Percentiles rank a stretch among this genome's conserved stretches.
Evolutionary conservation across 2,888 invertebrate genomes (phyloP).

Genomic region (Eretmocerus hayati): DNA sequence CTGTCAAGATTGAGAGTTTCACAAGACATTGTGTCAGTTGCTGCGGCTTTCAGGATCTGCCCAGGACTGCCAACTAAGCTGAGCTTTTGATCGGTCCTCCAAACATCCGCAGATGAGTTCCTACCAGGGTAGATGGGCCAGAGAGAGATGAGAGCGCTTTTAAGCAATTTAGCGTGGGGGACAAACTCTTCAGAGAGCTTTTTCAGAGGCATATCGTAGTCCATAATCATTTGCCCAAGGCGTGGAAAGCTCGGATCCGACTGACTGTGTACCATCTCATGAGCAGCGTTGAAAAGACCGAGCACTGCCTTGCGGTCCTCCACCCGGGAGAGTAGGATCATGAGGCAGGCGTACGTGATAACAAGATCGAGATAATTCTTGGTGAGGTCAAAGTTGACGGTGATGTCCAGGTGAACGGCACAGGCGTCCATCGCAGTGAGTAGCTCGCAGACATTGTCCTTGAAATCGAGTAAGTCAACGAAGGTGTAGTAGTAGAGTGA

Average conservation of each 20-base stretch:
- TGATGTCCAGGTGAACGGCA: conserved; percentile 90
- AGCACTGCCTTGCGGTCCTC: conserved; percentile 97
- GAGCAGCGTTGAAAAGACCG: conserved; percentile 94
- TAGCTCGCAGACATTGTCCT: conserved; percentile 86
- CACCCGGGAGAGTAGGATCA: conserved; percentile 95
- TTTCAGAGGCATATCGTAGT: conserved; percentile 92
- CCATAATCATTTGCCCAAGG: conserved; percentile 94
- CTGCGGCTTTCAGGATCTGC: conserved; percentile 88
- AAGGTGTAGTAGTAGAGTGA: conserved; percentile 98
- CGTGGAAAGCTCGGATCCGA: conserved; percentile 90
- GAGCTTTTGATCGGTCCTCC: conserved; percentile 87
- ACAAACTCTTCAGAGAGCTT: conserved; percentile 95
- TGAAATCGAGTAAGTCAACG: conserved; percentile 95
- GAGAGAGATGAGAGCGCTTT: conserved; percentile 81
- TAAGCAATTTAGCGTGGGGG: conserved; percentile 82
- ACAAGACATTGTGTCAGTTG: conserved; percentile 94
- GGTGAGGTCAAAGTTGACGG: conserved; percentile 92
- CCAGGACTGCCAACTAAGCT: conserved; percentile 91
- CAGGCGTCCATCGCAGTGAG: conserved; percentile 95
- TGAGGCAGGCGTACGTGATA: conserved; percentile 86
- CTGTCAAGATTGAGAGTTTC: conserved; percentile 93
- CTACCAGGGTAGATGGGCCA: conserved; percentile 81
- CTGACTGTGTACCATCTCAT: conserved; percentile 89
- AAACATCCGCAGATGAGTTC: conserved; percentile 88
- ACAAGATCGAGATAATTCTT: conserved; percentile 93